A percentile compares a stretch with the other conserved stretches of the same genome.
phyloP scores from a whole-genome alignment of 2,888 invertebrate genomes.

The Epinotia demarniana region DNA sequence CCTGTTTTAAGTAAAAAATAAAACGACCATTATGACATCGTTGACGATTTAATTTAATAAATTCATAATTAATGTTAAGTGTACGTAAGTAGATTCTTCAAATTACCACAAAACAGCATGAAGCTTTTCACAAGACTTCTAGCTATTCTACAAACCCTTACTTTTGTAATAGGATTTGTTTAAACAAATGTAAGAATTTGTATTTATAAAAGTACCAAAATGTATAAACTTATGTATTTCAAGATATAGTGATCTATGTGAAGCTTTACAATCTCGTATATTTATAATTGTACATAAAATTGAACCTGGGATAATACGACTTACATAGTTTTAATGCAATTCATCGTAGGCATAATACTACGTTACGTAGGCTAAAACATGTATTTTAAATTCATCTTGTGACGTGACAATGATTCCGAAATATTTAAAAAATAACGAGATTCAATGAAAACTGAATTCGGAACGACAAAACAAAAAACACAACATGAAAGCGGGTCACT shows the following conservation, averaged over 20 bases:
- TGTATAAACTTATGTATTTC: constrained; percentile 47
- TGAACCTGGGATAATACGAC: constrained; percentile 84
- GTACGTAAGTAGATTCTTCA: constrained; percentile 1
- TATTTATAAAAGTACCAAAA: constrained; percentile 47
- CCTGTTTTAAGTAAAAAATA: not conserved
- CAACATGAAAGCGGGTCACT: not conserved
- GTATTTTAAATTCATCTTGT: constrained; percentile 20
- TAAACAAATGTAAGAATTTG: constrained; percentile 42
- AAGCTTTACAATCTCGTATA: constrained; percentile 74
- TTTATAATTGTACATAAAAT: constrained; percentile 77
- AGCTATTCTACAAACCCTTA: constrained; percentile 3
- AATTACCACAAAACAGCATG: not conserved
- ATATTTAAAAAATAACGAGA: not conserved
- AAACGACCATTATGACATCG: not conserved
- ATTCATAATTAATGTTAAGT: not conserved
- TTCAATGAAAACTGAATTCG: not conserved
- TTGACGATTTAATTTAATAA: not conserved
- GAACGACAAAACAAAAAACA: not conserved
- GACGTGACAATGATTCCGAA: not conserved
- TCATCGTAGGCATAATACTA: constrained; percentile 57
- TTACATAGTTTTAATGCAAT: constrained; percentile 75
- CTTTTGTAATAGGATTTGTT: constrained; percentile 33
- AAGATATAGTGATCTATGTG: constrained; percentile 68
- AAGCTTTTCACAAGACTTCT: constrained; percentile 36
- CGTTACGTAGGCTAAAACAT: constrained; percentile 6